Conservation (phyloP, 2,113 vertebrate species). For the Rhinogobius similis region DNA sequence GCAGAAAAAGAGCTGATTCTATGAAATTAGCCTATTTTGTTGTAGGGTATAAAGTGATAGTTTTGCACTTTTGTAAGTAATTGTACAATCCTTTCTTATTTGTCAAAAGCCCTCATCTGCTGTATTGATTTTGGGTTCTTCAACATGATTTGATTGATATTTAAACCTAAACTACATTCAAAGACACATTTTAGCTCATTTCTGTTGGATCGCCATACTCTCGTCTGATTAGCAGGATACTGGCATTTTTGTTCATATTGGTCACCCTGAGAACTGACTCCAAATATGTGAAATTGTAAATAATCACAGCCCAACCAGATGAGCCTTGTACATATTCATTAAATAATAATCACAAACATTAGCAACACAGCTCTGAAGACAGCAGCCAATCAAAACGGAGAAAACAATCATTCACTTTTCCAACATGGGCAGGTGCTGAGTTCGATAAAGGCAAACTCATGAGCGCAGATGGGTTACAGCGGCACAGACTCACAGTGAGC, state of each 20-base stretch:
- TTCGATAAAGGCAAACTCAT: constrained; percentile 50
- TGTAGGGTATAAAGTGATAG: too few relatives aligned
- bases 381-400: constrained; percentile 10
- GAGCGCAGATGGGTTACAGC: constrained; percentile 60
- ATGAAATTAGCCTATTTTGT: too few relatives aligned
- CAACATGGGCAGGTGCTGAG: constrained; percentile 46
- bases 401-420: constrained; percentile 15
- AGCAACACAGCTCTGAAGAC: constrained; percentile 3
- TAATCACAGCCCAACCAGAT: background rate
- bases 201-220: background rate
- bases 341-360: background rate
- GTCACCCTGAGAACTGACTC: background rate
- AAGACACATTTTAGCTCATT: background rate
- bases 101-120: too few relatives aligned
- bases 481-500: constrained; percentile 47
- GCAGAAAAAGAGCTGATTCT: too few relatives aligned
- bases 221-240: background rate
- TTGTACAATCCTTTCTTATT: too few relatives aligned
- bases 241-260: background rate
- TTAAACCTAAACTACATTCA: background rate
- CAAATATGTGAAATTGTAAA: background rate
- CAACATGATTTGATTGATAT: background rate
- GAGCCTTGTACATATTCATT: background rate
- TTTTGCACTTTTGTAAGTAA: too few relatives aligned
- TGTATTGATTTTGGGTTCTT: too few relatives aligned